Conservation (phyloP, 2,113 vertebrate species). For the Labrus mixtus region DNA sequence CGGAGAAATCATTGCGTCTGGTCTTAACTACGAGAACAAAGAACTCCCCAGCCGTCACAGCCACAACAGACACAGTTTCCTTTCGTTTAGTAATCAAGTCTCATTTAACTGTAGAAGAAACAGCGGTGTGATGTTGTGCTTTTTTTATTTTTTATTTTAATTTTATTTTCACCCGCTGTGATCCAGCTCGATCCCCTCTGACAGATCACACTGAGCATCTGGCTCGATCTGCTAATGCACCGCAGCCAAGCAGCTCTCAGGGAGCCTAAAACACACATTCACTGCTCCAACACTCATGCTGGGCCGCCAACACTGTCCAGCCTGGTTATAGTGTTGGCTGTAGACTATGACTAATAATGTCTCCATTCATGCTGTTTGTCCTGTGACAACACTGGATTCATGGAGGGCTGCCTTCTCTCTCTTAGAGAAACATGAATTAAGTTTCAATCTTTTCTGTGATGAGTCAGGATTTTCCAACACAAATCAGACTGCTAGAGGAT, state of each 20-base stretch:
- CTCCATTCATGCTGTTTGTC: constrained; percentile 45
- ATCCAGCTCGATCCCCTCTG: constrained; percentile 37
- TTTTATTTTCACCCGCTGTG: constrained; percentile 49
- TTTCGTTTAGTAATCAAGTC: constrained; percentile 20
- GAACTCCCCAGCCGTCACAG: constrained; percentile 39
- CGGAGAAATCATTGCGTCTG: constrained; percentile 62
- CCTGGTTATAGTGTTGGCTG: constrained; percentile 18
- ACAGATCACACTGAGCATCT: constrained; percentile 56
- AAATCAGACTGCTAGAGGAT: constrained; percentile 4
- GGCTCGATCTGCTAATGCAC: constrained; percentile 45
- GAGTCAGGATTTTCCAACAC: constrained; percentile 9
- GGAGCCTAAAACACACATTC: constrained; percentile 44
- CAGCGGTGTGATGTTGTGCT: not conserved
- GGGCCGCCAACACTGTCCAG: constrained; percentile 24
- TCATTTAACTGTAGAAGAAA: constrained; percentile 36
- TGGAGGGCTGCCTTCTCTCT: not conserved
- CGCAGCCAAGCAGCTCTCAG: constrained; percentile 40
- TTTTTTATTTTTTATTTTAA: too few species aligned
- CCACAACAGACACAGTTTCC: constrained; percentile 29
- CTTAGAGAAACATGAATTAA: constrained; percentile 18
- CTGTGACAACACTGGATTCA: constrained; percentile 4
- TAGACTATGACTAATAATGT: constrained; percentile 22
- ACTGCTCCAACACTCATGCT: constrained; percentile 42
- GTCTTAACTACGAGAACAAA: constrained; percentile 65
- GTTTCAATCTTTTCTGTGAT: constrained; percentile 12